A percentile compares a stretch with the other conserved stretches of the same genome.
Evolutionary conservation across 1,140 invertebrate genomes (phyloP).

Genomic region (Zophobas morio): DNA sequence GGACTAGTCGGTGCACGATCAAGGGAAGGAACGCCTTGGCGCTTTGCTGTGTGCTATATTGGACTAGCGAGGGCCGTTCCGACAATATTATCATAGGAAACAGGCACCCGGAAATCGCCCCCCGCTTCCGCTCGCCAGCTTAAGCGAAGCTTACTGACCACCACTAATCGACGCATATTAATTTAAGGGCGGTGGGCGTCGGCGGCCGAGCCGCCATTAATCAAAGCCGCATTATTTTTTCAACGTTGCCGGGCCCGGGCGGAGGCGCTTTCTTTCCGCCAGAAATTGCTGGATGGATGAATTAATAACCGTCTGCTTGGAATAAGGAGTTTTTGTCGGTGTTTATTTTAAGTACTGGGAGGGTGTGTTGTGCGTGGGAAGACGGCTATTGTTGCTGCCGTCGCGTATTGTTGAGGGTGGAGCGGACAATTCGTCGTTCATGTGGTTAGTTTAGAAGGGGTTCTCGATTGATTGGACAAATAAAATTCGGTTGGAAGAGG

Average conservation of each 20-base stretch:
- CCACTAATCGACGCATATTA: conserved; percentile 29
- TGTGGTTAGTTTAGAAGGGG: too few relatives aligned
- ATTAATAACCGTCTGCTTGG: neutral
- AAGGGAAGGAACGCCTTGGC: conserved; percentile 19
- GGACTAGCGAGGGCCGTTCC: conserved; percentile 9
- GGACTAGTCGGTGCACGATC: conserved; percentile 23
- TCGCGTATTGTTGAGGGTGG: neutral
- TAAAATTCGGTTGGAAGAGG: too few relatives aligned
- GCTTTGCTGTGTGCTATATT: conserved; percentile 21
- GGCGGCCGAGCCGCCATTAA: neutral
- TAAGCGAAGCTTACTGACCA: conserved; percentile 26
- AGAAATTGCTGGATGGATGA: neutral
- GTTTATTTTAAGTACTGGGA: neutral
- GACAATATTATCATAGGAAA: conserved; percentile 42
- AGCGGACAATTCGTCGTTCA: too few relatives aligned
- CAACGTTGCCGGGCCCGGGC: too few relatives aligned
- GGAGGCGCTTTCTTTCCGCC: neutral
- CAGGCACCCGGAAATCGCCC: conserved; percentile 33
- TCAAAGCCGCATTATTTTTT: conserved; percentile 14
- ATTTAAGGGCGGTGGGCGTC: neutral
- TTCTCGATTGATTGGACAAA: too few relatives aligned
- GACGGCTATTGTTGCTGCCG: neutral
- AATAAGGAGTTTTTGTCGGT: neutral
- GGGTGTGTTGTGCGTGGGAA: neutral
- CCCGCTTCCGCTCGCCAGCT: conserved; percentile 16